phyloP scores from a whole-genome alignment of 1,140 invertebrate species.

The Mycetomoellerius zeteki region DNA sequence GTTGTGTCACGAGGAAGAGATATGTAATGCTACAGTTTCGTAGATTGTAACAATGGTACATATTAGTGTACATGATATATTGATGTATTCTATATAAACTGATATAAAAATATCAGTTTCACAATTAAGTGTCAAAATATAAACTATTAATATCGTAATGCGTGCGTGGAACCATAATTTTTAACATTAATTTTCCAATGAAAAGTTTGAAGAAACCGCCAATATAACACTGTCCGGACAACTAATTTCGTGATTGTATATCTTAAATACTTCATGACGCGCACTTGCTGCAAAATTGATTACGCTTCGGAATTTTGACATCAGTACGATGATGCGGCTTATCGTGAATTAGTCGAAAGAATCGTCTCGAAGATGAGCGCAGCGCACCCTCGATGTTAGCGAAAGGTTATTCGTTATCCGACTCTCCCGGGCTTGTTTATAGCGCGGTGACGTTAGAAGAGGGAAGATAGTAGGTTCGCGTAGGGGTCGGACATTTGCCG shows the following conservation, averaged over 20 bases:
- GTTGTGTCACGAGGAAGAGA: slow-evolving; percentile 14
- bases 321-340: slow-evolving; percentile 3
- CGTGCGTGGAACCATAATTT: too few species aligned
- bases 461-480: slow-evolving; percentile 73
- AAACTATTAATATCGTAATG: too few species aligned
- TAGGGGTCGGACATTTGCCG: slow-evolving; percentile 29
- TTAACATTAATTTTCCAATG: too few species aligned
- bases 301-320: background rate
- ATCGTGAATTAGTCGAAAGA: slow-evolving; percentile 26
- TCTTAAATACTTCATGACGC: background rate
- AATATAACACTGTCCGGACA: too few species aligned
- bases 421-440: slow-evolving; percentile 82
- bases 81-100: too few species aligned
- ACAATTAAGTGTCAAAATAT: too few species aligned
- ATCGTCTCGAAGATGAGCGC: slow-evolving; percentile 56
- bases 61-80: background rate
- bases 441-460: slow-evolving; percentile 80
- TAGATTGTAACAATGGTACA: background rate
- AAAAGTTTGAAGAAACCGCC: too few species aligned
- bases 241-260: background rate
- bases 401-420: slow-evolving; percentile 78
- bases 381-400: slow-evolving; percentile 63
- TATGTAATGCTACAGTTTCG: background rate
- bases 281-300: background rate
- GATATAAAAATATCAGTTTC: too few species aligned